Evolutionary conservation across 2,888 invertebrate species (phyloP), one percentile per base, ranked within the genome.

Genomic region (Cerceris ruficornis): DNA sequence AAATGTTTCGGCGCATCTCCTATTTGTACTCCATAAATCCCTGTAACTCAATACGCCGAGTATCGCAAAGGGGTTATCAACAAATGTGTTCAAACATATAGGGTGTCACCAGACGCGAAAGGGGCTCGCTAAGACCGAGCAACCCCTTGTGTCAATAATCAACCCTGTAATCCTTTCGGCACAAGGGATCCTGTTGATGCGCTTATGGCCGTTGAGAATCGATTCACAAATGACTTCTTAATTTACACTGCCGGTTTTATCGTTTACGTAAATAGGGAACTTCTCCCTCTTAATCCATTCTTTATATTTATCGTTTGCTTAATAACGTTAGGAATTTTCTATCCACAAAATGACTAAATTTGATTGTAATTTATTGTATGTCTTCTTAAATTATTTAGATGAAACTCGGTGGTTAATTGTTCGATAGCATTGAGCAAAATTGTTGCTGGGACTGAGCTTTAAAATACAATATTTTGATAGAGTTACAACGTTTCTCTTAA

Each of bases 51-150:
- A 87, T 87, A 86, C 87, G 75, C 78, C 55, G 65, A 73, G 79
- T 83, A 82, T 83, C 75, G 83, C 71, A 79, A 84, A 86, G 85
- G 86, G 88, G 89, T 91, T 90, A 91, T 91, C 90, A 91, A 91
- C 91, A 92, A 92, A 91, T 91, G 90, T 91, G 91, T 91, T 91
- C 90, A 92, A 92, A 92, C 91, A 91, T 90, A 90, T 91, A 91
- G 91, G 90, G 90, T 91, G 89, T 89, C 91, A 86, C 80, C 84
- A 81, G 76, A 69, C 81, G 81, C 80, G 75, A 80, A 77, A 85
- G 82, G 82, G 81, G 72, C 58, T 57, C 46, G 69, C 70, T 67
- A 71, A 74, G 75, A 69, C 75, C 74, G 70, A 60, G 60, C 71
- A 82, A 85, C 87, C 88, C 89, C 84, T 80, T 85, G 78, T 88